Base-by-base conservation (phyloP, 2,797 vertebrate species). In the Dromococcyx pavoninus region DNA sequence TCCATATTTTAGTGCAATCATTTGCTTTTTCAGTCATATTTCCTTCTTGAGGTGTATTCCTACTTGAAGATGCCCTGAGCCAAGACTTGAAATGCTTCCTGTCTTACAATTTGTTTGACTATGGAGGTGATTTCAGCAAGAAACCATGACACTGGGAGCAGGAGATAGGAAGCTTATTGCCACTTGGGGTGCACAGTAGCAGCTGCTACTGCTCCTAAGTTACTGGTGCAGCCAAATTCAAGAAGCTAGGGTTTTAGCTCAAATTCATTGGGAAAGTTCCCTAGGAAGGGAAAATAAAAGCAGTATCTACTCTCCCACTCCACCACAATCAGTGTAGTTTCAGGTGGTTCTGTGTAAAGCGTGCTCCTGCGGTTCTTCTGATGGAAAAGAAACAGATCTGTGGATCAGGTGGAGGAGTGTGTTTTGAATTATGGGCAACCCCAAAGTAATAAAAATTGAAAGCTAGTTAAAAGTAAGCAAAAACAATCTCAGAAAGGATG, bases 311-410 rank as follows among this genome's bases (percentile, higher is more conserved):
- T 39, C 11, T 62, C 32, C 44, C 30, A 53, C 4, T 28, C 67
- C 0, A 0, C 50, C 0, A 2, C 3, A 2, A 54, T 13, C 43
- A 12, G 32, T 25, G 56, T 24, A 17, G 39, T 23, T 77, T 30
- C 41, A 44, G 86, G 4, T 21, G 57, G 11, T 22, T 35, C 53
- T 11, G 14, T 12, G 18, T 21, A 39, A 22, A 11, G 11, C 0
- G 5, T 62, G 18, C 51, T n/a, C n/a, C n/a, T n/a, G n/a, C n/a
- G n/a, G n/a, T n/a, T n/a, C 53, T 70, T 48, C 27, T 48, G 27
- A 23, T 77, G 65, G 43, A 67, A 62, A 72, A 46, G 28, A 66
- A 74, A 50, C 10, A 32, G 57, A 54, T n/a, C 9, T 82, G n/a
- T n/a, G n/a, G n/a, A n/a, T n/a, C 10, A 57, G 27, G 23, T 35